Evolutionary conservation across 1,140 invertebrate species (phyloP), one percentile per base, ranked within the genome.

Genomic region (Cotesia vestalis): DNA sequence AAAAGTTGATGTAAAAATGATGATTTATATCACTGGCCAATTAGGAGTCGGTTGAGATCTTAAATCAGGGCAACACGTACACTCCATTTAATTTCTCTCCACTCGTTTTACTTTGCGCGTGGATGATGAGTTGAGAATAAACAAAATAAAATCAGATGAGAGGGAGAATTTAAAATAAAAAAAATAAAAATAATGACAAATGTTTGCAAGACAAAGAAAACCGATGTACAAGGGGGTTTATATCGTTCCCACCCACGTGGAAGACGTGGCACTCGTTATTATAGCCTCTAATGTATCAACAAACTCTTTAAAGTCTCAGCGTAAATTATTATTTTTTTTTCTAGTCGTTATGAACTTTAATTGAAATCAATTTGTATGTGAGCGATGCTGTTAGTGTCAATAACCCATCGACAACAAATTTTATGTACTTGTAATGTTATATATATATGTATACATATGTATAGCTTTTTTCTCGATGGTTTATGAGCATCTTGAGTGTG

Each of bases 51-150:
- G 40, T 46, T 60, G 38, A 46, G 73, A 75, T 75, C 66, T 62
- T 75, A 72, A 72, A 75, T 75, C 73, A 69, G 70, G 62, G 73
- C 73, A 72, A 75, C 73, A 75, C 73, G 73, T 69, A 70, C 69
- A 75, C 69, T 72, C 51, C 70, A 66, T 69, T 75, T 66, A 51
- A 52, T 75, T 68, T 46, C 6, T 63, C 46, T 68, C 59, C 6
- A 57, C 46, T n/a, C 46, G 53, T 71, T 38, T 64, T 46, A 14
- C 12, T 63, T 38, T 71, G 20, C 46, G 17, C 40, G n/a, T 35
- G 14, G 36, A 57, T 66, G 63, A 66, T 55, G 68, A 70, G 68
- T 55, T 55, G 53, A 17, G 17, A 55, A 27, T 27, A 27, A 55
- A 34, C 11, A 46, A 46, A 46, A 46, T 46, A 11, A 46, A 46